Evolutionary conservation across 92 coral and sea anemone genomes (phyloP), one percentile per base, ranked within the genome.

Genomic region (Umimayanthus kanabou): DNA sequence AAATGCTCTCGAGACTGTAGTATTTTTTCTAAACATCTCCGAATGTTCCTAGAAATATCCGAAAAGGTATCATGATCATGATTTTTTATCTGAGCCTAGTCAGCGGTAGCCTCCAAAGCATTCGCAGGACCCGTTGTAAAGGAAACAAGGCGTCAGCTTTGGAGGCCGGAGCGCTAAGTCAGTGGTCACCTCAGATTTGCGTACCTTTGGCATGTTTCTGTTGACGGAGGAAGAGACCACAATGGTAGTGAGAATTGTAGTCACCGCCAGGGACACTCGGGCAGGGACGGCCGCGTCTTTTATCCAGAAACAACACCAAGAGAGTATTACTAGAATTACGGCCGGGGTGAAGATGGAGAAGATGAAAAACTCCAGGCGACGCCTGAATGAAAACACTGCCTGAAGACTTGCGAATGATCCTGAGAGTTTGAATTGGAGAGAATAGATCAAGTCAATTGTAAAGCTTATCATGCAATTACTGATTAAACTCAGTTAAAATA

Each of bases 261-360:
- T 93, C 80, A 93, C 92, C 55, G 92, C 91, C 50, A 93, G 92
- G 22, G 96, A 89, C 55, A 93, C 92, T 64, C 96, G 88, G 61
- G 91, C 94, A 14, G 92, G 92, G 65, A 93, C 87, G 49, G 91
- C 92, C 75, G 89, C 96, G 73, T 88, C 90, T 77, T 67, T 90
- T 30, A 93, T 93, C 96, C 96, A 93, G 89, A 93, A 93, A 57
- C 91, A 91, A 71, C 91, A 90, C 96, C 95, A 93, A 15, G 93
- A 90, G 37, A 93, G 79, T 15, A 93, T 88, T 13, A 93, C 95
- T 37, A 93, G 78, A 16, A 89, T 91, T 26, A 92, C 82, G 30
- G 94, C 88, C 6, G 96, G 96, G 74, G 90, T 87, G 83, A 84
- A 91, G 50, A 91, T 85, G 57, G 92, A 89, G 73, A 93, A 89